A percentile compares a stretch with the other conserved stretches of the same genome.
These are phyloP conservation scores for Mercenaria mercenaria DNA, from an alignment of 1,140 invertebrate genomes.

Conservation along the genomic window DNA sequence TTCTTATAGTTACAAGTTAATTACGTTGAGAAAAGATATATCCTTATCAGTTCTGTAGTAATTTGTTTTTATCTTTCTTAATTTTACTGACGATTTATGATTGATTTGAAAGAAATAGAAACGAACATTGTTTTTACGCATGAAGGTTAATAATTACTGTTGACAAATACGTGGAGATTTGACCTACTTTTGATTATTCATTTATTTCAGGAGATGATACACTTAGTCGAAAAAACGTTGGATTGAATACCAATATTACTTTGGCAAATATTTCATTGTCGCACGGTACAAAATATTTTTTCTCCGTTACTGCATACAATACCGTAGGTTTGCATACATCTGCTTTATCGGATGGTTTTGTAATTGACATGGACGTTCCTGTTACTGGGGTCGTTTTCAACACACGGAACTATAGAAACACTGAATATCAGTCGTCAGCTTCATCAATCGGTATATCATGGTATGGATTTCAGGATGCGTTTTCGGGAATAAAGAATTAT, in stretches of 20 bases:
- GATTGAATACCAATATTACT: slow-evolving; percentile 30
- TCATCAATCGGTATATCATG: slow-evolving; percentile 63
- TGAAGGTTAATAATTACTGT: no score
- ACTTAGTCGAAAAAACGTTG: slow-evolving; percentile 8
- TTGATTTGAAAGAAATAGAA: no score
- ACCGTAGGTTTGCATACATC: slow-evolving; percentile 44
- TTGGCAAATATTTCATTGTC: slow-evolving; percentile 21
- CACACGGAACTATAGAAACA: slow-evolving; percentile 22
- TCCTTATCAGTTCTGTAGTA: no score
- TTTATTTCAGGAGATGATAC: slow-evolving; percentile 67
- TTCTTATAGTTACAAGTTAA: no score
- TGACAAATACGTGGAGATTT: no score
- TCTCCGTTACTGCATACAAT: slow-evolving; percentile 67
- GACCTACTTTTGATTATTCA: no score
- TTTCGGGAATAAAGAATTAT: slow-evolving; percentile 58
- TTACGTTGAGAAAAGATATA: no score
- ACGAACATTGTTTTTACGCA: no score
- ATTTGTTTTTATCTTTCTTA: no score
- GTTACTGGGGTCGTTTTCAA: slow-evolving; percentile 67
- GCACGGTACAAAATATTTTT: slow-evolving; percentile 62
- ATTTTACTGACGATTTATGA: no score
- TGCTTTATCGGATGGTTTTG: slow-evolving; percentile 65
- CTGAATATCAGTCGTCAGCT: slow-evolving; percentile 38
- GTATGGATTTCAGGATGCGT: slow-evolving; percentile 68
- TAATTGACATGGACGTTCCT: slow-evolving; percentile 60